Percentiles rank a stretch among this genome's conserved stretches.
Conservation (phyloP, 2,888 invertebrate genomes). For the Allygus modestus region DNA sequence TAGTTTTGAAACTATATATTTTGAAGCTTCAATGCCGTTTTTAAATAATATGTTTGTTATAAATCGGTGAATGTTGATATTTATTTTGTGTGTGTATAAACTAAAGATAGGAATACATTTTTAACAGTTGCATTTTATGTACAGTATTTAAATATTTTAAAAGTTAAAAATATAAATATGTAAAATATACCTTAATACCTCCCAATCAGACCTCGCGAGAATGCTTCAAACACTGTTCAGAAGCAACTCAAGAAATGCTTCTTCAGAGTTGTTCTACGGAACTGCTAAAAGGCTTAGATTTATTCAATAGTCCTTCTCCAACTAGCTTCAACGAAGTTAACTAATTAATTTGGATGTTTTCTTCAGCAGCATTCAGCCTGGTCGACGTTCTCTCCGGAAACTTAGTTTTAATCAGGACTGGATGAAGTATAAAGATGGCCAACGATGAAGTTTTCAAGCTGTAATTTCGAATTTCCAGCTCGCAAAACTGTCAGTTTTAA, state of each 20-base stretch:
- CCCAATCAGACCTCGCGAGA: no score
- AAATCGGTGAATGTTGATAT: no score
- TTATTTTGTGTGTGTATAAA: no score
- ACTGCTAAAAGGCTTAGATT: background rate
- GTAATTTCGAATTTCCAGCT: conserved; percentile 9
- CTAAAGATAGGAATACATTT: no score
- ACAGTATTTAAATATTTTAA: no score
- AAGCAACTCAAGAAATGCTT: background rate
- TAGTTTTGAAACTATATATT: no score
- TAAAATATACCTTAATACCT: no score
- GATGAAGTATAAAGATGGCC: conserved; percentile 16
- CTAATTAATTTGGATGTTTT: conserved; percentile 35
- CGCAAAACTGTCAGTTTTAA: conserved; percentile 33
- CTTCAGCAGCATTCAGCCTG: conserved; percentile 15
- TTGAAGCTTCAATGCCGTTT: no score
- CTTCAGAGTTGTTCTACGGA: background rate
- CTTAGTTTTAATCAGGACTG: conserved; percentile 25
- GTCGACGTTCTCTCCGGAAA: background rate
- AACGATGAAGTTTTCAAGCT: conserved; percentile 16
- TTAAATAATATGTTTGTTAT: no score
- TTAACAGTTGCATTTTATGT: no score
- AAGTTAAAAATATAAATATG: no score
- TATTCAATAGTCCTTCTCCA: background rate
- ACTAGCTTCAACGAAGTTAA: conserved; percentile 3
- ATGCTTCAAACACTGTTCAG: no score